Conservation (phyloP, 2,113 vertebrate genomes). For the Microcebus ravelobensis region DNA sequence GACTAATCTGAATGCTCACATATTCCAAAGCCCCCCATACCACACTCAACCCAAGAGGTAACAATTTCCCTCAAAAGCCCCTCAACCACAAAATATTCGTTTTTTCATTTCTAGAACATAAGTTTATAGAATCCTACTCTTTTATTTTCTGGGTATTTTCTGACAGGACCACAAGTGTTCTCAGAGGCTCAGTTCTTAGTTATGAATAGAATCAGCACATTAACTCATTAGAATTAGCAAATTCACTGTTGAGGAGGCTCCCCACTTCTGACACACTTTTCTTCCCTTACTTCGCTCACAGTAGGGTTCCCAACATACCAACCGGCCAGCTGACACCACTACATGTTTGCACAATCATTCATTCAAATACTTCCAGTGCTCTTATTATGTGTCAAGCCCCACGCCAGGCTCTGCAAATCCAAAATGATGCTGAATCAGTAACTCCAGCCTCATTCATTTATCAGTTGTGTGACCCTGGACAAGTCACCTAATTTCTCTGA, state of each 20-base stretch:
- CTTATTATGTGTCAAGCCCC: background rate
- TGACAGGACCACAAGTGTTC: background rate
- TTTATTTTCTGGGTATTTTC: background rate
- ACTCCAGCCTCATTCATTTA: background rate
- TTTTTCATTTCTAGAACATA: background rate
- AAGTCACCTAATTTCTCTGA: background rate
- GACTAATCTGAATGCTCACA: slow-evolving; percentile 2
- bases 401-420: background rate
- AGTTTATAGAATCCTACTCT: background rate
- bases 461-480: background rate
- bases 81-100: slow-evolving; percentile 10
- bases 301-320: background rate
- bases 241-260: background rate
- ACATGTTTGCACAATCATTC: background rate
- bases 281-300: background rate
- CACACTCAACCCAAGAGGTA: background rate
- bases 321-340: background rate
- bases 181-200: slow-evolving; percentile 1
- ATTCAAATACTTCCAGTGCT: background rate
- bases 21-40: background rate
- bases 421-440: background rate
- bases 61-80: slow-evolving; percentile 1
- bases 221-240: background rate
- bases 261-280: background rate
- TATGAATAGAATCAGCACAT: background rate